Base-by-base conservation (phyloP, 1,140 invertebrate species). In the Brevipalpus yothersi region DNA sequence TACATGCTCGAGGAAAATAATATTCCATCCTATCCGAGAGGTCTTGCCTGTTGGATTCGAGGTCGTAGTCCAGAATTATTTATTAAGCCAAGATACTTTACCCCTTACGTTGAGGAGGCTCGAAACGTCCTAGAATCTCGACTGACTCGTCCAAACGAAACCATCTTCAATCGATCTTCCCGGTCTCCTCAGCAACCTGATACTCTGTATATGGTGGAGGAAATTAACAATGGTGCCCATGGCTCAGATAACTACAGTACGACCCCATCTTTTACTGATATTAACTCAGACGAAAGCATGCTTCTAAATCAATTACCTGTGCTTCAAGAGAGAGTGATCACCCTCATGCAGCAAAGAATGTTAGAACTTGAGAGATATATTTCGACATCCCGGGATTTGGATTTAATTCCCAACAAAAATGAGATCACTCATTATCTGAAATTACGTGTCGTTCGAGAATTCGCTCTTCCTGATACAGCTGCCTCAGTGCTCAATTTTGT, bases 91-190 rank as follows among this genome's bases (percentile, higher is more conserved):
- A 75, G 90, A 23, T 77, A 91, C 41, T 95, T 92, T 71, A 82
- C 86, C 76, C 89, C 89, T 15, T 92, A 92, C 70, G 86, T 88
- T 65, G 89, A 94, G 68, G 89, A 93, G 75, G 80, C 86, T 1
- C 91, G 91, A 77, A 76, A 79, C 58, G 72, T 89, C 62, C 75
- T 92, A 40, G 86, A 88, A 68, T 84, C 88, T 70, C 82, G 85
- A 66, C 75, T 84, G 68, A 78, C 83, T 57, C 80, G 68, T 45
- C 65, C 58, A 66, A 15, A 66, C 65, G 85, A 86, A 69, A 79
- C 79, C 42, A 75, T 84, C 66, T 76, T 83, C 64, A 58, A 68
- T 67, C 72, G 70, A 42, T 51, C 49, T 13, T 51, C 60, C 62
- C 63, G 58, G n/a, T 71, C 72, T 63, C 73, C 73, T 13, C 69